A percentile compares a stretch with the other conserved stretches of the same genome.
phyloP scores from a whole-genome alignment of 2,113 vertebrate genomes.

The Phalacrocorax brasilianus region DNA sequence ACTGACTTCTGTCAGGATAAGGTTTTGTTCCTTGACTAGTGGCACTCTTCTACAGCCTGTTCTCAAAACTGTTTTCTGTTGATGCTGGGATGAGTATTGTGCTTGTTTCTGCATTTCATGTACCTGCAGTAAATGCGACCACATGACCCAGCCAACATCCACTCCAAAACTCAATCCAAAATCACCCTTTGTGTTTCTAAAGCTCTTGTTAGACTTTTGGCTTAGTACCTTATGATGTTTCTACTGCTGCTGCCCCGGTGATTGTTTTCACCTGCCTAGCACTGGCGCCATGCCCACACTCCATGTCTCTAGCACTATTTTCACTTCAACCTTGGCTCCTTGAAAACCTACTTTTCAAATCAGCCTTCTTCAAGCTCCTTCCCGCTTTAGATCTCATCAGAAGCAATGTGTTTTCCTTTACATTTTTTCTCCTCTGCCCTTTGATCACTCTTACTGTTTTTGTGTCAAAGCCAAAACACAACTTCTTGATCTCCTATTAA shows the following conservation, averaged over 20 bases:
- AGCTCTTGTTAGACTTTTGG: neutral
- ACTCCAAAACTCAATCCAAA: neutral
- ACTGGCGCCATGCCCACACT: neutral
- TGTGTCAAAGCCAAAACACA: slow-evolving; percentile 7
- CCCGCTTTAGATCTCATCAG: neutral
- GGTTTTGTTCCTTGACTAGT: neutral
- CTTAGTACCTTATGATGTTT: neutral
- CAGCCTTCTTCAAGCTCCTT: neutral
- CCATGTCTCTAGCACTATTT: neutral
- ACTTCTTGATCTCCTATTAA: neutral
- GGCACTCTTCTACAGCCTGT: neutral
- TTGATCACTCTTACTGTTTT: neutral
- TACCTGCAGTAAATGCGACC: neutral
- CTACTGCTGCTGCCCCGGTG: neutral
- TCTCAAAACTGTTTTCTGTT: neutral
- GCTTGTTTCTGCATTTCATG: neutral
- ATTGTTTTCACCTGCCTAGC: neutral
- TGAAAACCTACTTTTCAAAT: neutral
- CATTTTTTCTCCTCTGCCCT: neutral
- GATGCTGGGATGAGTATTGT: neutral
- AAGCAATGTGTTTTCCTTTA: neutral
- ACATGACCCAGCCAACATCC: neutral
- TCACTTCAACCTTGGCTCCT: neutral
- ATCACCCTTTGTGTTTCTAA: neutral
- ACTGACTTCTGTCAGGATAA: neutral